phyloP scores from a whole-genome alignment of 53 echinoderm and acorn worm genomes.

The Hippasteria phrygiana region DNA sequence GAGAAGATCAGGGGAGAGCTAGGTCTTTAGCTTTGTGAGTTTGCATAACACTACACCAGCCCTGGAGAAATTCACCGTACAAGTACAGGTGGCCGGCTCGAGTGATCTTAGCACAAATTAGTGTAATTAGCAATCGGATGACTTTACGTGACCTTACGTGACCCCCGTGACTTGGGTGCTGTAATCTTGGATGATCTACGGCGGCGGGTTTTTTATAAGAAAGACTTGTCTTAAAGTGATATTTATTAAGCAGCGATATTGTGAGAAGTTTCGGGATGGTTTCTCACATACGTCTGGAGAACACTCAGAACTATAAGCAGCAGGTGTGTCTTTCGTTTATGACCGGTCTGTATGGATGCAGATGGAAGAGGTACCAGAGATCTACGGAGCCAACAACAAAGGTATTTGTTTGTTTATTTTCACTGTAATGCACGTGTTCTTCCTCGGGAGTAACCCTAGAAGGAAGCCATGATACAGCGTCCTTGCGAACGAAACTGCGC shows the following conservation, averaged over 20 bases:
- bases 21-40: background rate
- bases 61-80: background rate
- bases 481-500: too few relatives aligned
- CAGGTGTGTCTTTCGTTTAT: conserved; percentile 96
- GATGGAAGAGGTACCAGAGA: conserved; percentile 95
- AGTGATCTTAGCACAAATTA: conserved; percentile 14
- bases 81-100: background rate
- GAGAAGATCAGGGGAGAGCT: background rate
- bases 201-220: background rate
- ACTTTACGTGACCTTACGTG: background rate
- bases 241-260: background rate
- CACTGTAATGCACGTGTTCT: background rate
- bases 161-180: background rate
- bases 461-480: too few relatives aligned
- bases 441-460: too few relatives aligned
- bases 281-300: conserved; percentile 91
- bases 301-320: conserved; percentile 88
- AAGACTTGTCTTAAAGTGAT: background rate
- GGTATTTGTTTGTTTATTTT: conserved; percentile 56
- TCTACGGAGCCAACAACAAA: conserved; percentile 90
- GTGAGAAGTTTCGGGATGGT: conserved; percentile 74
- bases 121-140: background rate
- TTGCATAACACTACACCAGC: background rate
- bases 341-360: conserved; percentile 94
- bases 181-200: too few relatives aligned